phyloP scores from a whole-genome alignment of 1,140 invertebrate genomes.

The Zaprionus ghesquierei region DNA sequence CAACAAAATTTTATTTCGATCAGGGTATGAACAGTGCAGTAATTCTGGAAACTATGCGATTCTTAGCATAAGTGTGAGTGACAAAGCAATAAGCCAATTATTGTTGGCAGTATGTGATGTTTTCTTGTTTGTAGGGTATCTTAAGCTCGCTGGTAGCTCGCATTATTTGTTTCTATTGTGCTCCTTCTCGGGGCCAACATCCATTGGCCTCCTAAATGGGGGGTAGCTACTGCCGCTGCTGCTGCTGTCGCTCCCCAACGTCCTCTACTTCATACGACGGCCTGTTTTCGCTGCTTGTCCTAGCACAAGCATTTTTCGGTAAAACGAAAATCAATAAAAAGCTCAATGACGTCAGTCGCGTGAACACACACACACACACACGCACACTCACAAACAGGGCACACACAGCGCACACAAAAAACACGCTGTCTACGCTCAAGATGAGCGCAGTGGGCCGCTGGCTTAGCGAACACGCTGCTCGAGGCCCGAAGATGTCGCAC shows the following conservation, averaged over 20 bases:
- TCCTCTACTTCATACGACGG: background rate
- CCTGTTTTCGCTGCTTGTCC: conserved; percentile 30
- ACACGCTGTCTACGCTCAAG: conserved; percentile 16
- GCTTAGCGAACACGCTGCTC: conserved; percentile 30
- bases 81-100: too few species aligned
- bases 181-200: too few species aligned
- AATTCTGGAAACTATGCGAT: too few species aligned
- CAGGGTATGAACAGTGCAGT: too few species aligned
- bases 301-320: conserved; percentile 57
- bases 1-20: too few species aligned
- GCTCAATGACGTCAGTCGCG: conserved; percentile 80
- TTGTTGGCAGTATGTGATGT: too few species aligned
- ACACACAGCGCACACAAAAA: conserved; percentile 8
- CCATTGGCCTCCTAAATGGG: too few species aligned
- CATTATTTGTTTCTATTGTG: too few species aligned
- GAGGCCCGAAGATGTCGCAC: conserved; percentile 43
- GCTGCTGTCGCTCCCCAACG: background rate
- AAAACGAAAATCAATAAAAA: conserved; percentile 81
- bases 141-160: too few species aligned
- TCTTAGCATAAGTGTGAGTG: too few species aligned
- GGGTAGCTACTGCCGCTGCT: background rate
- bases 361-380: conserved; percentile 32
- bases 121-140: too few species aligned
- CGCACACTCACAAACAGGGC: background rate
- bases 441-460: conserved; percentile 18